Conservation (phyloP, 2,888 invertebrate species). For the Scaptomyza flava region DNA sequence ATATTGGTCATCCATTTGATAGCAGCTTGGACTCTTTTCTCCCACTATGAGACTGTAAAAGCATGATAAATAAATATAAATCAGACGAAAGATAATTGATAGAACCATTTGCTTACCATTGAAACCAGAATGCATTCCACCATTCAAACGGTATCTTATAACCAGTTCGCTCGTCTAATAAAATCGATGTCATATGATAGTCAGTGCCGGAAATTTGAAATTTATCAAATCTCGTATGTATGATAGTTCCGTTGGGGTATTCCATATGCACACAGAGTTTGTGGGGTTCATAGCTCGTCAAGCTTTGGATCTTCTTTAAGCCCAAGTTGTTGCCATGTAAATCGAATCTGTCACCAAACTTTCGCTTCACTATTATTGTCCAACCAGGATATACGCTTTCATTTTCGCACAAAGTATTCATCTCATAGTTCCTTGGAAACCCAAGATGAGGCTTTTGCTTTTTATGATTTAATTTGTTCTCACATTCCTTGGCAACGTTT, state of each 20-base stretch:
- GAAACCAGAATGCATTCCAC: no score
- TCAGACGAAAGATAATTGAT: neutral
- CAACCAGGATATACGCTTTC: slow-evolving; percentile 1
- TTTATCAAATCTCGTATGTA: neutral
- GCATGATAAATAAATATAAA: neutral
- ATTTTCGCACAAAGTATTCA: neutral
- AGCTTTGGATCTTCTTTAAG: neutral
- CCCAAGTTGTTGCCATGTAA: slow-evolving; percentile 5
- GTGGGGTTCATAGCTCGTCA: neutral
- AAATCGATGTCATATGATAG: no score
- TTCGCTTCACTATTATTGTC: slow-evolving; percentile 6
- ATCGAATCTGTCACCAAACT: neutral
- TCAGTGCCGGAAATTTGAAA: slow-evolving; percentile 1
- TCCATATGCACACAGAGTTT: slow-evolving; percentile 4
- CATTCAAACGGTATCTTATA: no score
- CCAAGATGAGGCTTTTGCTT: neutral
- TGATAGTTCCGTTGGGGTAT: neutral
- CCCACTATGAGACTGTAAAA: neutral
- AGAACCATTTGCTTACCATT: neutral
- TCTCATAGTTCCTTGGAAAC: neutral
- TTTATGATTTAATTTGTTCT: neutral
- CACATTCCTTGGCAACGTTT: neutral
- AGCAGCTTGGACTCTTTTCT: no score
- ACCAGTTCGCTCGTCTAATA: no score
- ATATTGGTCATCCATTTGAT: no score